Percentiles rank a stretch among this genome's conserved stretches.
Evolutionary conservation across 2,797 vertebrate genomes (phyloP).

Genomic region (Peromyscus melanophrys): DNA sequence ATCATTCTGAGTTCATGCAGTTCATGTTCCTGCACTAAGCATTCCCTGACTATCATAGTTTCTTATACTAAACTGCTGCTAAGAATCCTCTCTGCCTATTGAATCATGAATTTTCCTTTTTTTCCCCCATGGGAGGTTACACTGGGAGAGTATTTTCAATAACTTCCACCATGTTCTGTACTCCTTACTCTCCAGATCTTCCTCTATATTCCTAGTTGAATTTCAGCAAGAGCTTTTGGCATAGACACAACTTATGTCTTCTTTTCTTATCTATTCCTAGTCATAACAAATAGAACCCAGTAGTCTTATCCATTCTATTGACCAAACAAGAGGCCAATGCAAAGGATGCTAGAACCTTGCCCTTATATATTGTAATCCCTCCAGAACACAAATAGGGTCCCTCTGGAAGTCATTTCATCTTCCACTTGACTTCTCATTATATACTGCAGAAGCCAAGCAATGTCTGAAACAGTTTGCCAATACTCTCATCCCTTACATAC

Average conservation of each 20-base stretch:
- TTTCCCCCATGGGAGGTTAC: not conserved
- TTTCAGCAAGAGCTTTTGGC: not conserved
- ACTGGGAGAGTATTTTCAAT: not conserved
- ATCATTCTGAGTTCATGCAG: not conserved
- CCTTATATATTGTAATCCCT: not conserved
- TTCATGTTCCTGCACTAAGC: not conserved
- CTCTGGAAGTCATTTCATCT: not conserved
- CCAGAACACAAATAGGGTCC: not conserved
- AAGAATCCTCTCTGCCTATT: not conserved
- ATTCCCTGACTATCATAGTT: not conserved
- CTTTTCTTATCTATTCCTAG: not conserved
- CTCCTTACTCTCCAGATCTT: not conserved
- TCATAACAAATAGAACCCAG: not conserved
- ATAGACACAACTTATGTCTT: not conserved
- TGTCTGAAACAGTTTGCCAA: not conserved
- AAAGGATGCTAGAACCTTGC: not conserved
- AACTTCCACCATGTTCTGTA: not conserved
- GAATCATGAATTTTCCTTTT: not conserved
- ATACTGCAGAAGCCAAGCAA: not conserved
- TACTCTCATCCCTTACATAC: not conserved
- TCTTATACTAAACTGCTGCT: not conserved
- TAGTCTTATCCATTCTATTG: not conserved
- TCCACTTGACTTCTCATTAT: not conserved
- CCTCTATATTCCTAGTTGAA: not conserved
- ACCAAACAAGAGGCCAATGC: not conserved